These are phyloP conservation scores for Ascaphus truei DNA, from an alignment of 2,113 vertebrate genomes.

Conservation along the genomic window DNA sequence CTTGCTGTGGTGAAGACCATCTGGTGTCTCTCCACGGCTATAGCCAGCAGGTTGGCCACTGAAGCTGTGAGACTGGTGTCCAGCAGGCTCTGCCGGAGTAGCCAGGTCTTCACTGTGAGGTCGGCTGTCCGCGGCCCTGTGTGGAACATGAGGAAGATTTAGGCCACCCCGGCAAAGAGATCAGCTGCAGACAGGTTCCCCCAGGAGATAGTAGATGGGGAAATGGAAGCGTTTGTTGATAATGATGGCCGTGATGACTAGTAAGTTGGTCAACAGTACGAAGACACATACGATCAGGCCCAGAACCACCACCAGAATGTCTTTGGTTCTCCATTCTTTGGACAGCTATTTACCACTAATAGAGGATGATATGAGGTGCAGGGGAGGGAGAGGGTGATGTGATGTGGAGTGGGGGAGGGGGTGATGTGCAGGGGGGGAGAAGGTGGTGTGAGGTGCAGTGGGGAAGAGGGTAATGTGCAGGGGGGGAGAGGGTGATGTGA, in stretches of 20 bases:
- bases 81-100: slow-evolving; percentile 79
- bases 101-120: slow-evolving; percentile 76
- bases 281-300: slow-evolving; percentile 79
- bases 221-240: slow-evolving; percentile 85
- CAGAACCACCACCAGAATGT: slow-evolving; percentile 71
- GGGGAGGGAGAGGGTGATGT: too few species aligned
- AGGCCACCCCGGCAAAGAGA: slow-evolving; percentile 84
- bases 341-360: slow-evolving; percentile 70
- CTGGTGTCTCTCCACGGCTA: slow-evolving; percentile 85
- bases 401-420: too few species aligned
- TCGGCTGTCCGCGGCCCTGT: slow-evolving; percentile 79
- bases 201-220: slow-evolving; percentile 87
- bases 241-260: slow-evolving; percentile 81
- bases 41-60: slow-evolving; percentile 84
- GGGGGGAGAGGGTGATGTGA: too few species aligned
- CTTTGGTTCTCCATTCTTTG: slow-evolving; percentile 64
- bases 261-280: slow-evolving; percentile 79
- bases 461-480: too few species aligned
- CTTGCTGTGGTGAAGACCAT: slow-evolving; percentile 80
- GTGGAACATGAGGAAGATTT: slow-evolving; percentile 85
- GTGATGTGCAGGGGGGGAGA: too few species aligned
- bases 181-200: slow-evolving; percentile 86
- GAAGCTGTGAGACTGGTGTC: slow-evolving; percentile 89
- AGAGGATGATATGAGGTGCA: slow-evolving; percentile 87
- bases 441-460: too few species aligned